Evolutionary conservation across 2,797 vertebrate genomes (phyloP), one percentile per base, ranked within the genome.

Genomic region (Myiotriccus ornatus): DNA sequence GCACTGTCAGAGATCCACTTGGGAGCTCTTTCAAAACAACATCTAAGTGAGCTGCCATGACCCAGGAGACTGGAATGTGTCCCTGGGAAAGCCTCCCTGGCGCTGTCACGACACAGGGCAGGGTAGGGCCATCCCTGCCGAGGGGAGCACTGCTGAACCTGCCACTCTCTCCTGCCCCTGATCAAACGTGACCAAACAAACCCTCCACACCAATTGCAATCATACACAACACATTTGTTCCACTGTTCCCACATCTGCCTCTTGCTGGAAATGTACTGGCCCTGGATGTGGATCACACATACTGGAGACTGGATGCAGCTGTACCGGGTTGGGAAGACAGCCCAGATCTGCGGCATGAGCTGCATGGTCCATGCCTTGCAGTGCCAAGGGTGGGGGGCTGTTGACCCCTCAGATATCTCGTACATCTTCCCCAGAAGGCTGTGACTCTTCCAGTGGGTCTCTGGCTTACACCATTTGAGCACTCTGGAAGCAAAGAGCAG

Each of bases 41-140:
- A 0, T 84, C 82, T 73, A 52, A 89, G 43, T 0, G 1, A 95
- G 87, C 76, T 95, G 79, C 89, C n/a, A 2, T 71, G 76, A 94
- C 69, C 91, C 84, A 84, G 46, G 82, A 28, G 79, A 76, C 75
- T 78, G 88, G 93, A 94, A 90, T 79, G 90, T 37, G 85, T 86
- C 77, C 83, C 87, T 88, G 93, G 87, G 85, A 95, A 93, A 94
- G 57, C 60, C 64, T 93, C 15, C 12, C 34, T 46, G 10, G 64
- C 79, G 32, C 19, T 37, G 67, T 59, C 3, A 1, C 0, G 1
- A 73, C 60, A 17, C 59, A 0, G 1, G 49, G 62, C 78, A 62
- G 0, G 0, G 52, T 56, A 30, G 1, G 1, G 68, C 59, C 4
- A 0, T 21, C 71, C 52, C 63, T 50, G 67, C 73, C 21, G 57